Evolutionary conservation across 2,113 vertebrate genomes (phyloP), one percentile per base, ranked within the genome.

Genomic region (Lophura nycthemera): DNA sequence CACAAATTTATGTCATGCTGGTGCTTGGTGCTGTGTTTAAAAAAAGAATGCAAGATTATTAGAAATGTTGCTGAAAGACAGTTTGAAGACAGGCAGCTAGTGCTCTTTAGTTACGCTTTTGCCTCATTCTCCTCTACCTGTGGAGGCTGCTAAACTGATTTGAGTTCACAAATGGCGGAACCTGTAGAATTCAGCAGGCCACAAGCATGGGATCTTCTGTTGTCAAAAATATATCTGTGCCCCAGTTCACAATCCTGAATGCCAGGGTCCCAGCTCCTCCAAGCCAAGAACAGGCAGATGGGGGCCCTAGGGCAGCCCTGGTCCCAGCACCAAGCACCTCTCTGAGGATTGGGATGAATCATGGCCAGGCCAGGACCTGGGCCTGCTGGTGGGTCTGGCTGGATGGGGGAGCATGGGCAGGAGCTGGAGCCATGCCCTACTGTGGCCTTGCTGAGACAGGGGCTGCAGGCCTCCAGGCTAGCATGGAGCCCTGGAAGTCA

Each of bases 401-500:
- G 2, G 2, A 3, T 0, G 1, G 22, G 11, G 11, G 7, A 12
- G n/a, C 5, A 2, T 40, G 16, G 21, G 30, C 76, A 69, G 42
- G 48, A 78, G 27, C 42, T 59, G 56, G 75, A 75, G 48, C 38
- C 20, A 0, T 2, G 6, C 16, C 56, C 27, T 69, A 42, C 15
- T 50, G 27, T 1, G 1, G 42, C 2, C 0, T 32, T 0, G 0
- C 4, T 70, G 43, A 16, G 52, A 22, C 19, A 45, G 71, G 54
- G n/a, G 30, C 40, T 75, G 56, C 27, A 0, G 0, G 11, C 22
- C 11, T 12, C 18, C 0, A 1, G 8, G 27, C 16, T 56, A 17
- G 29, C 29, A 30, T 56, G 54, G 50, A 54, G 50, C 14, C 25
- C 50, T 27, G 50, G 54, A 56, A 56, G 15, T 10, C 10, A 45